These are phyloP conservation scores for Orthonevra nobilis DNA, from an alignment of 2,888 invertebrate species.

Conservation along the genomic window DNA sequence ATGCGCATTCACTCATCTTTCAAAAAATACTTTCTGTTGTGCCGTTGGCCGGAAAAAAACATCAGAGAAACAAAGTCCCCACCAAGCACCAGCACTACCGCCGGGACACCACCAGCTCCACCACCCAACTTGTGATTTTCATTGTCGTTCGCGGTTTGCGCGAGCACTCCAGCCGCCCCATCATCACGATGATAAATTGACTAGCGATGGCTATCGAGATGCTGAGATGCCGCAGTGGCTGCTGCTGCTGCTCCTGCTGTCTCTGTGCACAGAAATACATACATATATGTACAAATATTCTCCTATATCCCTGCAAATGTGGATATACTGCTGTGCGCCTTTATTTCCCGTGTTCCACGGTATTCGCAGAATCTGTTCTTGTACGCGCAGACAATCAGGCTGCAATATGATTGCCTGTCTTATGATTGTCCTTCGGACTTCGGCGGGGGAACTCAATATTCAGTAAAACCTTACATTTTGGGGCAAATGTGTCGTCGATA, in stretches of 20 bases:
- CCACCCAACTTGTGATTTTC: slow-evolving; percentile 66
- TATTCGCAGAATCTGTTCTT: slow-evolving; percentile 65
- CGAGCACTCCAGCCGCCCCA: slow-evolving; percentile 68
- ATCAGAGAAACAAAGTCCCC: slow-evolving; percentile 46
- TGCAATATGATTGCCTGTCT: slow-evolving; percentile 66
- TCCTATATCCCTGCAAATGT: too few species aligned
- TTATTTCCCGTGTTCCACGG: slow-evolving; percentile 58
- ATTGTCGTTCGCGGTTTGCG: slow-evolving; percentile 61
- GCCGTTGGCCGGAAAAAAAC: slow-evolving; percentile 37
- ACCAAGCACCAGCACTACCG: slow-evolving; percentile 27
- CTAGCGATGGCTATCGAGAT: slow-evolving; percentile 71
- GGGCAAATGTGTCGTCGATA: slow-evolving; percentile 72
- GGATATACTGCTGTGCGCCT: slow-evolving; percentile 48
- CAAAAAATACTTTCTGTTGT: slow-evolving; percentile 33
- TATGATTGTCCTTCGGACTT: too few species aligned
- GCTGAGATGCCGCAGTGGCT: slow-evolving; percentile 69
- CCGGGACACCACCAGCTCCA: slow-evolving; percentile 44
- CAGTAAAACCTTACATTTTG: slow-evolving; percentile 53
- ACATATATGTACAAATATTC: neutral
- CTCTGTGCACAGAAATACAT: slow-evolving; percentile 2
- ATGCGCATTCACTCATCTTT: slow-evolving; percentile 68
- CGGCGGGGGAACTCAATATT: too few species aligned
- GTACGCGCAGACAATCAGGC: slow-evolving; percentile 72
- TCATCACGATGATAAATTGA: slow-evolving; percentile 73
- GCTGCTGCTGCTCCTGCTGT: slow-evolving; percentile 45